These are phyloP conservation scores for Elysia crispata DNA, from an alignment of 2,888 invertebrate genomes.

Conservation along the genomic window DNA sequence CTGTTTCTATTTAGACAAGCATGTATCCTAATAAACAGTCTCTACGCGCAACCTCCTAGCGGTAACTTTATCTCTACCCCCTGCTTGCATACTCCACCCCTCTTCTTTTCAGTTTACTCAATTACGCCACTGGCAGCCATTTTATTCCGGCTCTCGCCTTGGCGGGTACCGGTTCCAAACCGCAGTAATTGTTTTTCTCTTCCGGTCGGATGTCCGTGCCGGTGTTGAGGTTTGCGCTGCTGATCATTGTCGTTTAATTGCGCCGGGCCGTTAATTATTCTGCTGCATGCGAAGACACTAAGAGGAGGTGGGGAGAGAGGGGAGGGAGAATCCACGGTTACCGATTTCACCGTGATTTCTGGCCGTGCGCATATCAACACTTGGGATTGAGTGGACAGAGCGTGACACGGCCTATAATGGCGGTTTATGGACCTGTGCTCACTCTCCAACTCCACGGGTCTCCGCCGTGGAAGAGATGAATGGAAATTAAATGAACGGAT, in stretches of 20 bases:
- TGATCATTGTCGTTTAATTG: conserved; percentile 46
- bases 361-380: too few relatives aligned
- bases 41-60: neutral
- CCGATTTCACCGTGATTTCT: too few relatives aligned
- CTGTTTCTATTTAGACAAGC: neutral
- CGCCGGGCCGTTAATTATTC: conserved; percentile 20
- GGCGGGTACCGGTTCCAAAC: too few relatives aligned
- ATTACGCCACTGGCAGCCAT: neutral
- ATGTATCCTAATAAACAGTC: neutral
- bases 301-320: too few relatives aligned
- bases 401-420: conserved; percentile 45
- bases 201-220: too few relatives aligned
- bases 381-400: neutral
- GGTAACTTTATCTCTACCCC: conserved; percentile 13
- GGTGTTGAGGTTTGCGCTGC: neutral
- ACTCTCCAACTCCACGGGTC: too few relatives aligned
- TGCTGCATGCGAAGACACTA: neutral
- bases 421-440: neutral
- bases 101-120: neutral
- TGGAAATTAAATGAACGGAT: conserved; percentile 19
- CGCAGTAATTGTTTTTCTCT: too few relatives aligned
- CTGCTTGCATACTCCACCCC: neutral
- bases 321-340: too few relatives aligned
- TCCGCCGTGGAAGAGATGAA: conserved; percentile 12
- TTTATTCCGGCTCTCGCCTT: too few relatives aligned